These are phyloP conservation scores for Calidris pygmaea DNA, from an alignment of 2,113 vertebrate species.

Conservation along the genomic window DNA sequence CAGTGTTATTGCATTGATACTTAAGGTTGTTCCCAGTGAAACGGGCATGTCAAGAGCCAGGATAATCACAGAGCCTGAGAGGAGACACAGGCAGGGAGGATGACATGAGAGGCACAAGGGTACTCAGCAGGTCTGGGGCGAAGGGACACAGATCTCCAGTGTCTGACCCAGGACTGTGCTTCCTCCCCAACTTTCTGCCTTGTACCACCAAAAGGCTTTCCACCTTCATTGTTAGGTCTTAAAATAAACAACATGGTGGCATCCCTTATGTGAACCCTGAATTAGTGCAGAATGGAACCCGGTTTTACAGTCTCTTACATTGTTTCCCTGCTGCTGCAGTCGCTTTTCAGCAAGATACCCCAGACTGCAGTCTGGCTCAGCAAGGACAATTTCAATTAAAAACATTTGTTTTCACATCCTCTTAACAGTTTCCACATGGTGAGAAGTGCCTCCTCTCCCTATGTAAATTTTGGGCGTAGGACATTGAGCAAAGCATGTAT, in stretches of 20 bases:
- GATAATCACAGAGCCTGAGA: background rate
- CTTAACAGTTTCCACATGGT: slow-evolving; percentile 47
- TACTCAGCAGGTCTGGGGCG: fast-evolving
- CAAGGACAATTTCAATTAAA: slow-evolving; percentile 66
- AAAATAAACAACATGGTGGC: slow-evolving; percentile 16
- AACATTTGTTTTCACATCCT: slow-evolving; percentile 59
- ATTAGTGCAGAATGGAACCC: slow-evolving; percentile 17
- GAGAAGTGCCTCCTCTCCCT: slow-evolving; percentile 12
- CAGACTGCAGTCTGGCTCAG: slow-evolving; percentile 39
- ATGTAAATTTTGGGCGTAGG: background rate
- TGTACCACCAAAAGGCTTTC: background rate
- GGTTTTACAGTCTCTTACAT: slow-evolving; percentile 18
- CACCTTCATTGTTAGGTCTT: background rate
- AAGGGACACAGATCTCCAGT: fast-evolving
- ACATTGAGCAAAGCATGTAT: background rate
- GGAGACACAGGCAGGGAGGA: background rate
- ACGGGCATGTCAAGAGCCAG: background rate
- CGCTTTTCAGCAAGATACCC: slow-evolving; percentile 50
- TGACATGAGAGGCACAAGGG: background rate
- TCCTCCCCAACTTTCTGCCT: background rate
- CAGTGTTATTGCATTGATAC: background rate
- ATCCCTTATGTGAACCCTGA: slow-evolving; percentile 34
- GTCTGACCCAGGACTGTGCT: background rate
- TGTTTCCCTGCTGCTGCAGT: slow-evolving; percentile 56
- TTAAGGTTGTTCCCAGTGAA: background rate